Conservation (phyloP, 2,888 invertebrate species). For the Cheiracanthium punctorium region DNA sequence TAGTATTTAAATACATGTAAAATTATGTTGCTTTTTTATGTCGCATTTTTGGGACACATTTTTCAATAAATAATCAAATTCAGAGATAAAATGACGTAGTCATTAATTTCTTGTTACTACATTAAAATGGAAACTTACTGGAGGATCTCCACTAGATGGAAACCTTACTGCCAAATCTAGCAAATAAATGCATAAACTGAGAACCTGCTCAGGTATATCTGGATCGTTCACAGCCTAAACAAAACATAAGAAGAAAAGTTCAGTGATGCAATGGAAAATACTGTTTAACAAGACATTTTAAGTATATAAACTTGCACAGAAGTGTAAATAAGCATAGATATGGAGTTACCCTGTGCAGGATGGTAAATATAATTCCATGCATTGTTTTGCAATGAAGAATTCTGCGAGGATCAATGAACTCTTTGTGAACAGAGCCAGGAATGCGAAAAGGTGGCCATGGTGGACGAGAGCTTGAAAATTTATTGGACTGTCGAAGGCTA, state of each 20-base stretch:
- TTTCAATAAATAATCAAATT: too few species aligned
- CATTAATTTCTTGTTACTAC: too few species aligned
- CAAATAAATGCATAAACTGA: constrained; percentile 90
- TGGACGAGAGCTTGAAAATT: constrained; percentile 77
- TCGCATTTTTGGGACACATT: too few species aligned
- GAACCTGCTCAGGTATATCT: constrained; percentile 88
- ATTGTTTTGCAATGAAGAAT: constrained; percentile 79
- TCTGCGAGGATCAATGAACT: constrained; percentile 81
- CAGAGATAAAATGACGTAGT: too few species aligned
- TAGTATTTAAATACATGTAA: too few species aligned
- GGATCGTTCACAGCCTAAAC: constrained; percentile 83
- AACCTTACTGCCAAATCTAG: constrained; percentile 86
- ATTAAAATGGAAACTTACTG: constrained; percentile 68
- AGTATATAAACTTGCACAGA: too few species aligned
- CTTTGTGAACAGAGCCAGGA: constrained; percentile 81
- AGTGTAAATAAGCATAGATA: too few species aligned
- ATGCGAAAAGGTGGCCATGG: constrained; percentile 90
- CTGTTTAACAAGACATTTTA: too few species aligned
- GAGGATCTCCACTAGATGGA: constrained; percentile 71
- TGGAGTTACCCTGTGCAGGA: constrained; percentile 82
- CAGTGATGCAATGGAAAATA: too few species aligned
- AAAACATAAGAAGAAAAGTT: too few species aligned
- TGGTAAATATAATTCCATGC: constrained; percentile 86
- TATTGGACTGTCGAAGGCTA: constrained; percentile 80
- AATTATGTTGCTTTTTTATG: too few species aligned